phyloP scores from a whole-genome alignment of 1,140 invertebrate genomes.

The Drosophila setifemur region DNA sequence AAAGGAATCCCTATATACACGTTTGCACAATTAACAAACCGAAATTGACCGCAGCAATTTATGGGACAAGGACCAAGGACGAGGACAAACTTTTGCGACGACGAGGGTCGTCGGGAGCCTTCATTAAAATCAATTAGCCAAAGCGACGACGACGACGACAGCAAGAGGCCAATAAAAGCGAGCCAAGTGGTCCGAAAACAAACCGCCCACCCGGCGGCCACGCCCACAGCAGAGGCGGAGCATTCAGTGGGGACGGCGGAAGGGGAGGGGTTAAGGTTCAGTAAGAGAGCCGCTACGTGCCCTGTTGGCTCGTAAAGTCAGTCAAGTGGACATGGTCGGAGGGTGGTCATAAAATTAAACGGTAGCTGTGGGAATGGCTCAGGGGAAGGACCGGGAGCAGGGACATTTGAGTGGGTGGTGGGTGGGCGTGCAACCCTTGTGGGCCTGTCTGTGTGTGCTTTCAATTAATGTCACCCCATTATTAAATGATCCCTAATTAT shows the following conservation, averaged over 20 bases:
- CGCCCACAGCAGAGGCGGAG: slow-evolving; percentile 7
- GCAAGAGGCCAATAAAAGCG: slow-evolving; percentile 71
- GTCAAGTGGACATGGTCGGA: slow-evolving; percentile 67
- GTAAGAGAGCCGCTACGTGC: slow-evolving; percentile 24
- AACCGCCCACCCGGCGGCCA: slow-evolving; percentile 36
- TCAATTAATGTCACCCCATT: slow-evolving; percentile 82
- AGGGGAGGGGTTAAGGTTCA: not conserved
- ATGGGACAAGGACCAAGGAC: slow-evolving; percentile 38
- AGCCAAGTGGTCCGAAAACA: slow-evolving; percentile 34
- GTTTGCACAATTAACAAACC: slow-evolving; percentile 77
- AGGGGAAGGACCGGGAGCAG: not conserved
- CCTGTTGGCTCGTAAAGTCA: slow-evolving; percentile 65
- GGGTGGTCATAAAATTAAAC: slow-evolving; percentile 74
- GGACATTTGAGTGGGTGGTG: not conserved
- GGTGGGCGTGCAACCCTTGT: slow-evolving; percentile 2
- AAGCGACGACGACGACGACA: slow-evolving; percentile 51
- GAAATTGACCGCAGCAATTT: slow-evolving; percentile 78
- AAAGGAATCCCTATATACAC: slow-evolving; percentile 40
- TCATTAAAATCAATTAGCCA: slow-evolving; percentile 80
- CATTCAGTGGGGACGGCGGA: not conserved
- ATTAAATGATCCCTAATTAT: slow-evolving; percentile 83
- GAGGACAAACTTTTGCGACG: slow-evolving; percentile 49
- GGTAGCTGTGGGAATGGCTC: slow-evolving; percentile 50
- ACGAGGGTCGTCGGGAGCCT: slow-evolving; percentile 48
- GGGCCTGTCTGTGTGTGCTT: slow-evolving; percentile 44